Base-by-base conservation (phyloP, 2,113 vertebrate species). In the Jacana jacana region DNA sequence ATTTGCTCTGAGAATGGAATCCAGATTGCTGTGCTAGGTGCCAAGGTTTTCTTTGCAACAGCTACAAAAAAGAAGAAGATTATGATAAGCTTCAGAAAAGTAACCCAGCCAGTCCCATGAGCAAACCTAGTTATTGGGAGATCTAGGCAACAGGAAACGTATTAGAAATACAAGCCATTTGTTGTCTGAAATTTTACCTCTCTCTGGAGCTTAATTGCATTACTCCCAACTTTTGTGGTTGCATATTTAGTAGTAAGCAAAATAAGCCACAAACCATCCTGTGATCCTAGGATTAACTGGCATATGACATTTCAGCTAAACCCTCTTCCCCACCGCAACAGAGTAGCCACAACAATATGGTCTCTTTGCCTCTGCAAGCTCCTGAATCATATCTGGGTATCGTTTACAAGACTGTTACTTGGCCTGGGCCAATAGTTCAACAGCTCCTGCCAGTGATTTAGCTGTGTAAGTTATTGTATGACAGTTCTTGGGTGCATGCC, bases 111-210 rank as follows among this genome's bases (percentile, higher is more conserved):
- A 85, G 90, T 91, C 81, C 79, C 72, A 65, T 69, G 84, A 72
- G 94, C 69, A 95, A 95, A 85, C 27, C 33, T 44, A 89, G 65
- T 7, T 91, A 89, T 57, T 91, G 77, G 84, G 78, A 95, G 86
- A 96, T 91, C 68, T 78, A 91, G 91, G 91, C 94, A 92, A 76
- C 86, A 85, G 91, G 93, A 96, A 97, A 89, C 31, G 31, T 69
- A 92, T 76, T 87, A 93, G 95, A 97, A 97, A 95, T 69, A 85
- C 51, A 93, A 92, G 76, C 44, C 42, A 55, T 64, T 39, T 81
- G 72, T 68, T 93, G 42, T 91, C 77, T 97, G 96, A 95, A 96
- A 97, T 85, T 81, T 84, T 95, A 97, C 73, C 91, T 96, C 86
- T 92, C 89, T 89, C 94, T 87, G 61, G 96, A 95, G 93, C 57